Base-by-base conservation (phyloP, 2,113 vertebrate genomes). In the Cheilinus undulatus region DNA sequence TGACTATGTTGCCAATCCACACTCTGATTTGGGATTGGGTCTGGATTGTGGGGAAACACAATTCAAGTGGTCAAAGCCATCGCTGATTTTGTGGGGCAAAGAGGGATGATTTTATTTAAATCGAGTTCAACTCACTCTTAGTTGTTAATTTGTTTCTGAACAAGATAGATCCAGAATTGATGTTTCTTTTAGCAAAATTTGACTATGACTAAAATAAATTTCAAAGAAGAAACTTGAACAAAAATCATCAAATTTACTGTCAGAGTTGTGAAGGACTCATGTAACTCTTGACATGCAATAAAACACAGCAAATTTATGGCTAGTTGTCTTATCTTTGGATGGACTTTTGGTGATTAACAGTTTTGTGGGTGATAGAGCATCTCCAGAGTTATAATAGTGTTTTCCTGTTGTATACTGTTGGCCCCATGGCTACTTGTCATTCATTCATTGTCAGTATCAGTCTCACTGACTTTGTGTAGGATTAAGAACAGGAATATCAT, bases 11-110 rank as follows among this genome's bases (percentile, higher is more conserved):
- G 78, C 80, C 89, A 88, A 53, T 81, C 78, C 43, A 56, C 70
- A 72, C 64, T 46, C 73, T 90, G 88, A 91, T 91, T 89, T 82
- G 57, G 61, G 72, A 86, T 54, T 76, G 50, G 72, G 59, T 68
- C 69, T 40, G 69, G 45, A 67, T 42, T 73, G 70, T 68, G 30
- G 56, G 36, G 30, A 79, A 57, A 75, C 72, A 75, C 27, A 40
- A 51, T 69, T 49, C 11, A 36, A 42, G 36, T 38, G 69, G 63
- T 63, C 30, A 13, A 56, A 78, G 28, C 3, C 28, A 27, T 30
- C 0, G 2, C 40, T 56, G 56, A 61, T 60, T 73, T 73, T 52
- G 48, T 42, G 24, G 46, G 54, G 24, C 17, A 27, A 68, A 69
- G 30, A 49, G 4, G 28, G 53, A 46, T 63, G 0, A 40, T 28